Evolutionary conservation across 2,113 vertebrate genomes (phyloP), one percentile per base, ranked within the genome.

Genomic region (Nothoprocta pentlandii): DNA sequence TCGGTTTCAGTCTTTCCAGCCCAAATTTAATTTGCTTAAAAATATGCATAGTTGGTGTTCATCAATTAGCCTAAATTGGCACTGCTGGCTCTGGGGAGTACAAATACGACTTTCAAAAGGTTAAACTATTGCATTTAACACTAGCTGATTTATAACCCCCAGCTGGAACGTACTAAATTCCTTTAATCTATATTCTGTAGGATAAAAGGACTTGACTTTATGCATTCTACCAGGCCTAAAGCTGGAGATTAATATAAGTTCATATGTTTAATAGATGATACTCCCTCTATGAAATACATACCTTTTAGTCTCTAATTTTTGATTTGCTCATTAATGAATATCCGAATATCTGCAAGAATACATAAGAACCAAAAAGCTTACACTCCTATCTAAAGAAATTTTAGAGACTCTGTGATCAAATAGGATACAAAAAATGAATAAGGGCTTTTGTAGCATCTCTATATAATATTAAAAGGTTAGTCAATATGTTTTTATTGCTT

Each of bases 51-150:
- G 11, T 49, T 30, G 41, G 49, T 85, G 17, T 69, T 74, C 67
- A 87, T 70, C 16, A 64, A 21, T 89, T 82, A 68, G 42, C 28
- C n/a, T 83, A 80, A 92, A 90, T 61, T 70, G 56, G 25, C 62
- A 86, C 21, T 30, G 44, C 44, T 44, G 68, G 23, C 56, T 83
- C 62, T 49, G 17, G 39, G 73, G 44, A 83, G 12, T 42, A 47
- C n/a, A 82, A 28, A 41, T 39, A 77, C 79, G 86, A 53, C 74
- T 83, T 90, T 54, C 22, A 59, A 83, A 87, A 73, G 42, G 47
- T 69, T 92, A 85, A 85, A 16, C 34, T 80, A 73, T 34, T 5
- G 1, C 22, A 41, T 88, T 85, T 96, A 70, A 90, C 73, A 86
- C 32, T 34, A 86, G 58, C n/a, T 90, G 20, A 74, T 80, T 88